Conservation (phyloP, 2,797 vertebrate genomes). For the Enteromius afrohamiltoni region DNA sequence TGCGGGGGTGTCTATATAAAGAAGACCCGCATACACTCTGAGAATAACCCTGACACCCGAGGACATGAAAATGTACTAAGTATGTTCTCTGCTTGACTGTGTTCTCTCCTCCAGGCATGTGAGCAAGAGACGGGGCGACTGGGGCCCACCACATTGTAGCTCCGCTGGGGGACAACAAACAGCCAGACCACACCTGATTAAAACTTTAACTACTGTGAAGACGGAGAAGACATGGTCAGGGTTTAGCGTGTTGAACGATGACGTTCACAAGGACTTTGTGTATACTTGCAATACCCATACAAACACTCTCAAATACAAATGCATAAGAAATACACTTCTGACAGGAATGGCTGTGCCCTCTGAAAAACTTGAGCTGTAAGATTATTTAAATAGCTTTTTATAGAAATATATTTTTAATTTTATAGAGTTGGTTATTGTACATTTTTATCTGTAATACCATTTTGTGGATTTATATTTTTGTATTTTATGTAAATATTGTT, state of each 20-base stretch:
- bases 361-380: slow-evolving; percentile 77
- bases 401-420: slow-evolving; percentile 91
- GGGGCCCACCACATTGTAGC: slow-evolving; percentile 60
- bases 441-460: slow-evolving; percentile 72
- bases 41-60: slow-evolving; percentile 63
- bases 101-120: slow-evolving; percentile 77
- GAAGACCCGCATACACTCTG: slow-evolving; percentile 49
- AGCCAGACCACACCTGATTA: slow-evolving; percentile 32
- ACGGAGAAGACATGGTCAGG: slow-evolving; percentile 26
- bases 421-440: slow-evolving; percentile 86
- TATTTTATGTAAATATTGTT: slow-evolving; percentile 84
- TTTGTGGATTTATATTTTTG: slow-evolving; percentile 95
- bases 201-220: slow-evolving; percentile 38
- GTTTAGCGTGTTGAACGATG: background rate
- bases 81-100: slow-evolving; percentile 54
- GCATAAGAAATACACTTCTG: slow-evolving; percentile 26
- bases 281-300: background rate
- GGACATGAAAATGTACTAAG: slow-evolving; percentile 62
- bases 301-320: slow-evolving; percentile 35
- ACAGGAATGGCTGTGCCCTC: slow-evolving; percentile 56
- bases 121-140: slow-evolving; percentile 60
- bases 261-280: slow-evolving; percentile 23
- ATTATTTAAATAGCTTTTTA: slow-evolving; percentile 89
- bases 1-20: slow-evolving; percentile 23
- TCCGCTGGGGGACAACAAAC: slow-evolving; percentile 62